These are phyloP conservation scores for Orussus abietinus DNA, from an alignment of 1,140 invertebrate genomes.

Conservation along the genomic window DNA sequence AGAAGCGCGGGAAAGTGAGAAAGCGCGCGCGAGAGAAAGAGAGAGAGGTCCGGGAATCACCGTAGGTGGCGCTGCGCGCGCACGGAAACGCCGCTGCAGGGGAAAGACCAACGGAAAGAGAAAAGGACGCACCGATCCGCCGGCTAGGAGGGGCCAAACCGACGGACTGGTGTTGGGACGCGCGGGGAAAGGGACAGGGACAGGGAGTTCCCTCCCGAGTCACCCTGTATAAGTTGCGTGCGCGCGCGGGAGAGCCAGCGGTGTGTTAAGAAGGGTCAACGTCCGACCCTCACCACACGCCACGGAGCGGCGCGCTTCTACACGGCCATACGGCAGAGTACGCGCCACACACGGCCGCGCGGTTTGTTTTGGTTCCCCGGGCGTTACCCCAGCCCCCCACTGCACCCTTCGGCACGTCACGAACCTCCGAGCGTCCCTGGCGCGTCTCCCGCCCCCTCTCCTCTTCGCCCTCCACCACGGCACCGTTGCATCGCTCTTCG, in stretches of 20 bases:
- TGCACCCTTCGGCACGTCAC: slow-evolving; percentile 9
- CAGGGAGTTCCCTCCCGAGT: slow-evolving; percentile 19
- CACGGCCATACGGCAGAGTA: slow-evolving; percentile 36
- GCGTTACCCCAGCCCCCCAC: slow-evolving; percentile 43
- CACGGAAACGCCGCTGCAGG: too few relatives aligned
- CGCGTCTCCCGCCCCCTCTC: background rate
- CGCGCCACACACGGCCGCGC: slow-evolving; percentile 25
- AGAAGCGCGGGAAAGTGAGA: slow-evolving; percentile 1
- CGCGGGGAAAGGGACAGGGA: too few relatives aligned
- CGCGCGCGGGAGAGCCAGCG: slow-evolving; percentile 24
- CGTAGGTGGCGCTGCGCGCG: slow-evolving; percentile 14
- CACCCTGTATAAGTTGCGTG: slow-evolving; percentile 28
- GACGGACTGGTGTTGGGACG: too few relatives aligned
- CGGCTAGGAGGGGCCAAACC: too few relatives aligned
- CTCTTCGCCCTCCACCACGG: slow-evolving; percentile 1
- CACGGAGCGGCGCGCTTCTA: slow-evolving; percentile 39
- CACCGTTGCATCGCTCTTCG: too few relatives aligned
- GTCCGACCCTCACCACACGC: slow-evolving; percentile 52
- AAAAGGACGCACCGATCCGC: too few relatives aligned
- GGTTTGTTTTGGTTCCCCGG: slow-evolving; percentile 55
- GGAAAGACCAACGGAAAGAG: too few relatives aligned
- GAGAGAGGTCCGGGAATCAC: background rate
- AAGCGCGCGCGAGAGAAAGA: slow-evolving; percentile 3
- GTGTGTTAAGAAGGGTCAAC: slow-evolving; percentile 50
- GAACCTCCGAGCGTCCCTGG: background rate